These are phyloP conservation scores for Litocranius walleri DNA, from an alignment of 2,113 vertebrate genomes.

Conservation along the genomic window DNA sequence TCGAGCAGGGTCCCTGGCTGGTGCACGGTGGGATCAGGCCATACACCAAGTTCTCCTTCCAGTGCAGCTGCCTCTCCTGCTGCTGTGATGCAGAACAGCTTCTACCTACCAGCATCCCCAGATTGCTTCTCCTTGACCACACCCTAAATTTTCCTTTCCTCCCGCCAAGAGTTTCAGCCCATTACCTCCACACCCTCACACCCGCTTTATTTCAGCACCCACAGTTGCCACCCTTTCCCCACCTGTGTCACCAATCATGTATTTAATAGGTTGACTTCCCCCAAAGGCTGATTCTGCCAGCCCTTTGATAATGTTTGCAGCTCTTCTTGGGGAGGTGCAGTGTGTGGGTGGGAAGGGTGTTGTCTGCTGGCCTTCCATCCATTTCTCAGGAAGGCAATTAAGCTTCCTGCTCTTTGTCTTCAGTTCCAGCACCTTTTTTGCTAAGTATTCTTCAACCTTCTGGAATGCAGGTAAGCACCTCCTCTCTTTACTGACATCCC, in stretches of 20 bases:
- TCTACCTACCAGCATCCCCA: background rate
- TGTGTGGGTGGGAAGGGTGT: slow-evolving; percentile 1
- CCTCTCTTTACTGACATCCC: background rate
- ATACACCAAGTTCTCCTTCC: too few relatives aligned
- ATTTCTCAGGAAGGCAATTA: background rate
- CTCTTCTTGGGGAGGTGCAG: background rate
- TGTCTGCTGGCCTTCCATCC: background rate
- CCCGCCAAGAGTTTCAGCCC: background rate
- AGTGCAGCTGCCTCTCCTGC: background rate
- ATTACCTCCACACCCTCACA: slow-evolving; percentile 1
- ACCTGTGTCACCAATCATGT: background rate
- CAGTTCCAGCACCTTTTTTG: background rate
- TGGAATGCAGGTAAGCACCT: background rate
- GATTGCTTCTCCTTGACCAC: background rate
- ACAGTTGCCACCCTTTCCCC: background rate
- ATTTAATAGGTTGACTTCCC: slow-evolving; percentile 12
- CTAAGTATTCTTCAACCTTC: background rate
- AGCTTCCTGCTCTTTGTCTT: background rate
- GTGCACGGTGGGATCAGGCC: background rate
- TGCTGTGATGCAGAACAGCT: background rate
- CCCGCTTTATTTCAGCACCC: background rate
- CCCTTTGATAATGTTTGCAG: background rate
- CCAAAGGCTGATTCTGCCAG: slow-evolving; percentile 18
- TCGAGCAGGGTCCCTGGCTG: background rate
- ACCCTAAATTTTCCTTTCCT: background rate